These are phyloP conservation scores for Echinarachnius parma DNA, from an alignment of 53 echinoderm and acorn worm genomes.

Conservation along the genomic window DNA sequence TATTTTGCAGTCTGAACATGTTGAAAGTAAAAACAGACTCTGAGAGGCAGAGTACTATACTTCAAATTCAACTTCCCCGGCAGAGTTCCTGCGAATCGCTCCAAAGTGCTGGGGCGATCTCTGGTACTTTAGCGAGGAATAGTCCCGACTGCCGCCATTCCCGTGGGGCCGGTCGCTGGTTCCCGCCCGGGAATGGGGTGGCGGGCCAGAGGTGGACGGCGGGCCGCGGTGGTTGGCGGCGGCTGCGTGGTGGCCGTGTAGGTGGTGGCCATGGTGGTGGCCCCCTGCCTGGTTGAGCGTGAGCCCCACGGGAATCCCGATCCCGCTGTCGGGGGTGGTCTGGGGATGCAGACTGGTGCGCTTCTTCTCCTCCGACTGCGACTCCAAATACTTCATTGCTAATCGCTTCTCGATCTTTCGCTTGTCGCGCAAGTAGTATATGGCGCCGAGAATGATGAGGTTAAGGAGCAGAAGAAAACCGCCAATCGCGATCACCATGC, in stretches of 20 bases:
- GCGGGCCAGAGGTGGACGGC: neutral
- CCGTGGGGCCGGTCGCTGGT: constrained; percentile 38
- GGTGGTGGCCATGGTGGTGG: neutral
- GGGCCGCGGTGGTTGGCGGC: constrained; percentile 6
- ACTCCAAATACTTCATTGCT: constrained; percentile 80
- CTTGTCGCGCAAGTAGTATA: constrained; percentile 87
- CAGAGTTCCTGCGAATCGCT: constrained; percentile 56
- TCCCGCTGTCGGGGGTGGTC: constrained; percentile 64
- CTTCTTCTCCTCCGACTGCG: constrained; percentile 70
- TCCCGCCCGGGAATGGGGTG: constrained; percentile 7
- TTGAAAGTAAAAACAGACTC: too few species aligned
- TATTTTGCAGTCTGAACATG: too few species aligned
- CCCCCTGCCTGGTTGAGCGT: constrained; percentile 30
- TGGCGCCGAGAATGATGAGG: constrained; percentile 70
- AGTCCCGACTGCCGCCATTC: constrained; percentile 32
- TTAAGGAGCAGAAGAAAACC: constrained; percentile 82
- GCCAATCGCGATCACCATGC: constrained; percentile 91
- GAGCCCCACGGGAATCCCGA: constrained; percentile 51
- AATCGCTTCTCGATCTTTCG: constrained; percentile 80
- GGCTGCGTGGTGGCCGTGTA: neutral
- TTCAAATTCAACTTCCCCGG: constrained; percentile 64
- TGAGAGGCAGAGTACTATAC: constrained; percentile 53
- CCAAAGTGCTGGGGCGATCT: constrained; percentile 41
- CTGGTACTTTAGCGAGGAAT: constrained; percentile 39
- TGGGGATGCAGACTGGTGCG: constrained; percentile 60